Evolutionary conservation across 1,140 invertebrate species (phyloP), one percentile per base, ranked within the genome.

Genomic region (Charaxes varanes): DNA sequence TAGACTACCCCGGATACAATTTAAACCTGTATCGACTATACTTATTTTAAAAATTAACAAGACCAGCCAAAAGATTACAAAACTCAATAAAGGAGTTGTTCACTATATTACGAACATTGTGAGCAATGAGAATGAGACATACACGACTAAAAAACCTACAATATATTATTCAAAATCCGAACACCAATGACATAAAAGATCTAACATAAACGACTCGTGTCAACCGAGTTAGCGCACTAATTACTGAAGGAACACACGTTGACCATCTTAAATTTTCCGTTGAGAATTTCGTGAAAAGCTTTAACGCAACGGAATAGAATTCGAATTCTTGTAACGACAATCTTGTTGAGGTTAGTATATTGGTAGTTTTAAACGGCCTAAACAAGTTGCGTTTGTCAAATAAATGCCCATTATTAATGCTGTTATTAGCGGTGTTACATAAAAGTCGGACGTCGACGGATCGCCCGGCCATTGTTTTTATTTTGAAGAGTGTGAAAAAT

Each of bases 91-190:
- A 18, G 24, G 48, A 28, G 38, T 16, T 41, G 26, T 37, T 18
- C 52, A 61, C 50, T 50, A 47, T 49, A 62, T 68, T 71, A 58
- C 67, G 31, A 52, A 31, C 42, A 45, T 67, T 67, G 53, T 70
- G 14, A 16, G 4, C 22, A 22, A 30, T 41, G 44, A 59, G 34
- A 62, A 62, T 57, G 48, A 63, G 41, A 31, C 34, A 47, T 22
- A 63, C 66, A 66, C 64, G 62, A 70, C 55, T 56, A 51, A 61
- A 62, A 64, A 66, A 66, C 53, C 36, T 44, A 57, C 55, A 61
- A 53, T 64, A 61, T 51, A 48, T 61, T 67, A 53, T 57, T 54
- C 58, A 60, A 45, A 52, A 41, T 37, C 44, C 34, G 30, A 69
- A 67, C 35, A 33, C 54, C 51, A 41, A 59, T 49, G 46, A 55